A percentile compares a stretch with the other conserved stretches of the same genome.
phyloP scores from a whole-genome alignment of 2,113 vertebrate species.

The Ammodramus savannarum region DNA sequence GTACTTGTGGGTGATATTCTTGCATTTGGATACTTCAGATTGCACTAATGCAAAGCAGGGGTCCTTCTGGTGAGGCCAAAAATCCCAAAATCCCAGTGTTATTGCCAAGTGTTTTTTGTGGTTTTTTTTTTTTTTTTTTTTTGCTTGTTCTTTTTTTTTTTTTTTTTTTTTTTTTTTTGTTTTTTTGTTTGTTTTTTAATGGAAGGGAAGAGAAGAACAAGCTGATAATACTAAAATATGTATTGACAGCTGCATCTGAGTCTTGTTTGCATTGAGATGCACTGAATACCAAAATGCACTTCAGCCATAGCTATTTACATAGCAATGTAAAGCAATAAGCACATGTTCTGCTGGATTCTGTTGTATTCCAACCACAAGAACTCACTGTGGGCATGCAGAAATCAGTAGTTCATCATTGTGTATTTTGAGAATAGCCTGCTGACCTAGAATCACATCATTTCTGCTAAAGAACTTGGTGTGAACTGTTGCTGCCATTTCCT shows the following conservation, averaged over 20 bases:
- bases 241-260: background rate
- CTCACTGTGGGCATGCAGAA: background rate
- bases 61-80: background rate
- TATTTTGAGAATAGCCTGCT: background rate
- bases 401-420: background rate
- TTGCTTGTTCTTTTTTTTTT: too few relatives aligned
- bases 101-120: background rate
- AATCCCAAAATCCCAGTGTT: background rate
- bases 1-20: background rate
- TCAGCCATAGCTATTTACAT: background rate
- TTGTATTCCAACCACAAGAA: background rate
- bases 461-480: background rate
- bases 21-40: background rate
- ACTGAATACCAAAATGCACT: background rate
- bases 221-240: background rate
- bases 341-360: background rate
- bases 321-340: background rate
- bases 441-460: background rate
- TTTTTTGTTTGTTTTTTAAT: background rate
- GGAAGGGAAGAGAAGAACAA: background rate
- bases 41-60: background rate
- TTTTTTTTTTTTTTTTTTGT: too few relatives aligned
- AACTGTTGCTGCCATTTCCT: background rate
- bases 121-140: too few relatives aligned
- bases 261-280: background rate